Evolutionary conservation across 2,888 invertebrate species (phyloP).

Genomic region (Gastrophysa polygoni): DNA sequence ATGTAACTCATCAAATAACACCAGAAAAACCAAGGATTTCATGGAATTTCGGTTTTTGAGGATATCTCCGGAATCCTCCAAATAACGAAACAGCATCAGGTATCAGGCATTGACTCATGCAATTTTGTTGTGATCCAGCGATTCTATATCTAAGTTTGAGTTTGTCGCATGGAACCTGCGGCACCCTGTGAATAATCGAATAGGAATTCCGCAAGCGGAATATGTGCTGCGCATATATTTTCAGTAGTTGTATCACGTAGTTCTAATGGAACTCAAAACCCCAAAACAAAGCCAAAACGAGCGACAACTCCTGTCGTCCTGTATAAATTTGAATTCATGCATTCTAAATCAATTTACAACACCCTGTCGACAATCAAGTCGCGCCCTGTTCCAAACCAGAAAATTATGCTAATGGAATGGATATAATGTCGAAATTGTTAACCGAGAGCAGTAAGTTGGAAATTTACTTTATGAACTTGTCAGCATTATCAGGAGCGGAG

Average conservation of each 20-base stretch:
- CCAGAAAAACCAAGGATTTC: too few relatives aligned
- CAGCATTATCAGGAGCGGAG: background rate
- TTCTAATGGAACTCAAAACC: background rate
- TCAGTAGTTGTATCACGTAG: background rate
- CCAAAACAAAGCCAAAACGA: background rate
- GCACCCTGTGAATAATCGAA: too few relatives aligned
- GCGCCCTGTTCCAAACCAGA: conserved; percentile 11
- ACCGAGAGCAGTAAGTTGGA: conserved; percentile 24
- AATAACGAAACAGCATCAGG: too few relatives aligned
- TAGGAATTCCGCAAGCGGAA: too few relatives aligned
- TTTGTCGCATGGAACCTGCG: too few relatives aligned
- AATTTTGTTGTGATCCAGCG: too few relatives aligned
- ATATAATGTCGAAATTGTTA: conserved; percentile 29
- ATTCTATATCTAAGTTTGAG: too few relatives aligned
- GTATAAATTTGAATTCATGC: conserved; percentile 36
- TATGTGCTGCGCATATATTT: background rate
- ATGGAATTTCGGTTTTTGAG: too few relatives aligned
- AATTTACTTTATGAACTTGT: conserved; percentile 1
- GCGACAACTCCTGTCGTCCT: conserved; percentile 22
- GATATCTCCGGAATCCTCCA: too few relatives aligned
- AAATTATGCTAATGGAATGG: conserved; percentile 33
- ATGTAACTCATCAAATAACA: too few relatives aligned
- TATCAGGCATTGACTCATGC: too few relatives aligned
- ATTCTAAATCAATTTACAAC: conserved; percentile 22
- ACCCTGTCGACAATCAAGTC: conserved; percentile 4